Evolutionary conservation across 2,113 vertebrate genomes (phyloP), one percentile per base, ranked within the genome.

Genomic region (Larimichthys crocea): DNA sequence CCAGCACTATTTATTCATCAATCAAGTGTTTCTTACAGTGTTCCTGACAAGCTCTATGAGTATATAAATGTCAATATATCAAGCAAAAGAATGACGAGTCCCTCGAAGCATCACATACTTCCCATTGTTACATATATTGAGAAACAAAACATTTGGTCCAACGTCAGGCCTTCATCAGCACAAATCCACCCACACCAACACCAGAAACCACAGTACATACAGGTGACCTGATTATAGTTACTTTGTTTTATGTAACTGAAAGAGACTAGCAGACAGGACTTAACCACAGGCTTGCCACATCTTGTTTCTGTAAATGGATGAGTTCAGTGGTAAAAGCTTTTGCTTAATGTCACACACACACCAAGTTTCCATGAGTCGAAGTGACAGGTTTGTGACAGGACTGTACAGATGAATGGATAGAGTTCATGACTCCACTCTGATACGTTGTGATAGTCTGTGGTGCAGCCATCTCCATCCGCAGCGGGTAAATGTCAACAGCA

Each of bases 91-190:
- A 56, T 46, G 11, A 71, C 35, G 16, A n/a, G 5, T 69, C 64
- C 53, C 59, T 70, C 31, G 46, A 31, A 68, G 20, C 19, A 12
- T 55, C 57, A 40, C 48, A 42, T 19, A 35, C 22, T 35, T 60
- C 49, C 50, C 76, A 50, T 44, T 75, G 42, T 74, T 64, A 64
- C 48, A 56, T 66, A 79, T 22, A 74, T 62, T 50, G 42, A 79
- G 26, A 74, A 26, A 0, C 12, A 24, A 55, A 48, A 55, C 1
- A 48, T 61, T 60, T 46, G 9, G 8, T 15, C 19, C 17, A 9
- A n/a, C 22, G 31, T 57, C 59, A 44, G 35, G 35, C 40, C 12
- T 80, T 83, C 20, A 52, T 78, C 16, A 5, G 20, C 9, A 4
- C 3, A 63, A 62, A 67, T 44, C 26, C 16, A 3, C 19, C 14